phyloP scores from a whole-genome alignment of 2,888 invertebrate genomes.

The Acleris emargana region DNA sequence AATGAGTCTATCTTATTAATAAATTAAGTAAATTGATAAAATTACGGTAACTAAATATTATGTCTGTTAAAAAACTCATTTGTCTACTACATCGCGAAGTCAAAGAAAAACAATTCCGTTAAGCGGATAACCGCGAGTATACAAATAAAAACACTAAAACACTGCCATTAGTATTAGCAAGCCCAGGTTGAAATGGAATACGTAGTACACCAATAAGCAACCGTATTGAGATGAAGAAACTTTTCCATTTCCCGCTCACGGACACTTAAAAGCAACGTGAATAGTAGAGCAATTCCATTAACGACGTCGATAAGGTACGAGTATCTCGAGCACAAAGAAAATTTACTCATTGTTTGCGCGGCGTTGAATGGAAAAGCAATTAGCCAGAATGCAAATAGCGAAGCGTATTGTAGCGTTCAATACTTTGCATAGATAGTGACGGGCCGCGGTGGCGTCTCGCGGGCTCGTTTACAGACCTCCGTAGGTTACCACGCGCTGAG shows the following conservation, averaged over 20 bases:
- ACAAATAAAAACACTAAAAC: no score
- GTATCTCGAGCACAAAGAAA: conserved; percentile 59
- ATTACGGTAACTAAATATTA: no score
- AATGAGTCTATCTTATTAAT: no score
- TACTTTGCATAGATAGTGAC: conserved; percentile 73
- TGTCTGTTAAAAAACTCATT: no score
- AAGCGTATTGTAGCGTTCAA: conserved; percentile 71
- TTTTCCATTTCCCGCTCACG: conserved; percentile 7
- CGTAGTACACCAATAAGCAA: neutral
- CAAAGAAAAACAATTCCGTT: no score
- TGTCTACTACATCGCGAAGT: no score
- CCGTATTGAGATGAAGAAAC: neutral
- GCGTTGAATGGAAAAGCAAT: conserved; percentile 76
- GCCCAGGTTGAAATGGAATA: no score
- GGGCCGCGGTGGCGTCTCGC: conserved; percentile 54
- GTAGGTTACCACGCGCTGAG: no score
- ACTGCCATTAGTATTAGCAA: no score
- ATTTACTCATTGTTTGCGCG: conserved; percentile 62
- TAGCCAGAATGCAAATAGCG: conserved; percentile 75
- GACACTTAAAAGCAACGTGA: conserved; percentile 21
- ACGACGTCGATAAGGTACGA: conserved; percentile 58
- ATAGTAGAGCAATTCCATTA: conserved; percentile 41
- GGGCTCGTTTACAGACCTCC: conserved; percentile 46
- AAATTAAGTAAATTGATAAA: no score
- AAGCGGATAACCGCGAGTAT: no score